Evolutionary conservation across 37 sponge, comb jelly and placozoan genomes (phyloP).

Genomic region (Cladorhizidae sp.): DNA sequence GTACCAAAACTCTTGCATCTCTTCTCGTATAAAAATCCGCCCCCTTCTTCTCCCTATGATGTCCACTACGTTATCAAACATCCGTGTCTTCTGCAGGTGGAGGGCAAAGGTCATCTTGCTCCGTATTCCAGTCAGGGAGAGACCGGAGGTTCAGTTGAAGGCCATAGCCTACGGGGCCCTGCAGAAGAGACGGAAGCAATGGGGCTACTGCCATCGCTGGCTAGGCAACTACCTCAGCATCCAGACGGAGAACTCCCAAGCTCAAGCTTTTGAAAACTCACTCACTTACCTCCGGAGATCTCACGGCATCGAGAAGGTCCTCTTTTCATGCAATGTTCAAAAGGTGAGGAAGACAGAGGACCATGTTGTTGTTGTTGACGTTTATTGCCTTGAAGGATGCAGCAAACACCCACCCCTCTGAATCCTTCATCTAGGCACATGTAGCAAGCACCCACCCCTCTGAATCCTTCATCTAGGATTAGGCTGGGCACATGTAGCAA

Average conservation of each 20-base stretch:
- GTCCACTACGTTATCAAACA: neutral
- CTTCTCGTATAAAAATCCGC: neutral
- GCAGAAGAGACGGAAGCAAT: conserved; percentile 26
- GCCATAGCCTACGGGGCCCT: conserved; percentile 53
- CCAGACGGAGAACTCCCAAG: conserved; percentile 42
- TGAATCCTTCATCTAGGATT: too few species aligned
- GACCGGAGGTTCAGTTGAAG: conserved; percentile 67
- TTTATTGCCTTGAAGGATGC: neutral
- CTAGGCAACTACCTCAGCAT: conserved; percentile 47
- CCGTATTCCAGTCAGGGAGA: conserved; percentile 45
- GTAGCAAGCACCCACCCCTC: too few species aligned
- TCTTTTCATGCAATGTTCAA: conserved; percentile 48
- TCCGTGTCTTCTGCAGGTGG: conserved; percentile 34
- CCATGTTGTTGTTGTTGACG: neutral
- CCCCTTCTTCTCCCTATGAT: neutral
- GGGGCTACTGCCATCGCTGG: conserved; percentile 60
- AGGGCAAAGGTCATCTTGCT: conserved; percentile 49
- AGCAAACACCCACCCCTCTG: too few species aligned
- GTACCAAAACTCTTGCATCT: too few species aligned
- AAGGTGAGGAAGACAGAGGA: conserved; percentile 36
- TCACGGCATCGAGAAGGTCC: conserved; percentile 53
- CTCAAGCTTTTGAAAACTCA: conserved; percentile 35
- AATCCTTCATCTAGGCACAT: too few species aligned
- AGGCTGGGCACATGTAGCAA: too few species aligned
- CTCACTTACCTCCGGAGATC: conserved; percentile 41